Conservation (phyloP, 37 sponge, comb jelly and placozoan species). For the Diacarnus erythraeanus region DNA sequence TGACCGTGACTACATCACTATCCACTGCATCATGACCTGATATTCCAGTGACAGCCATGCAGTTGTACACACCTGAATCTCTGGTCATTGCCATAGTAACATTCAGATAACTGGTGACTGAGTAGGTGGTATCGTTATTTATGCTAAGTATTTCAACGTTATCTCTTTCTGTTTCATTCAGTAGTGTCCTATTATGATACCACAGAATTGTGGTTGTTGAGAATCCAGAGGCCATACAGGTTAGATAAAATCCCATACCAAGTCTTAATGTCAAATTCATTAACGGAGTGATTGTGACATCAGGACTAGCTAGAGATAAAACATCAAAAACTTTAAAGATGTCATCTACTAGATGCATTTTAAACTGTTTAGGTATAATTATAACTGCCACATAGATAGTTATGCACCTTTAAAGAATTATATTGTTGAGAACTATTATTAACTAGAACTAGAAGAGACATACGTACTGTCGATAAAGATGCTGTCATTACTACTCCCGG, state of each 20-base stretch:
- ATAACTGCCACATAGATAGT: too few relatives aligned
- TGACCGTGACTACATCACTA: not conserved
- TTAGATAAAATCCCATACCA: slow-evolving; percentile 4
- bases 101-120: slow-evolving; percentile 34
- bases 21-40: slow-evolving; percentile 27
- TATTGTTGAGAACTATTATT: too few relatives aligned
- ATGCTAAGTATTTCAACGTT: not conserved
- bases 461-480: not conserved
- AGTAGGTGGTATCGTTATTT: not conserved
- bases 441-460: too few relatives aligned
- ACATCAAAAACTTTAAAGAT: too few relatives aligned
- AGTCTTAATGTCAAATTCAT: not conserved
- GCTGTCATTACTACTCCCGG: slow-evolving; percentile 12
- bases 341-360: too few relatives aligned
- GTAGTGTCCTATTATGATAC: slow-evolving; percentile 40
- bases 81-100: slow-evolving; percentile 12
- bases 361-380: too few relatives aligned
- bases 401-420: too few relatives aligned
- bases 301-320: not conserved
- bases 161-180: not conserved
- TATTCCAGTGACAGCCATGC: slow-evolving; percentile 16
- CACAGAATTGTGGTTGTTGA: slow-evolving; percentile 45
- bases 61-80: slow-evolving; percentile 53
- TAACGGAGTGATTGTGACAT: not conserved
- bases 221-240: slow-evolving; percentile 56